Percentiles rank a stretch among this genome's conserved stretches.
Conservation (phyloP, 92 coral and sea anemone genomes). For the Micromussa lordhowensis region DNA sequence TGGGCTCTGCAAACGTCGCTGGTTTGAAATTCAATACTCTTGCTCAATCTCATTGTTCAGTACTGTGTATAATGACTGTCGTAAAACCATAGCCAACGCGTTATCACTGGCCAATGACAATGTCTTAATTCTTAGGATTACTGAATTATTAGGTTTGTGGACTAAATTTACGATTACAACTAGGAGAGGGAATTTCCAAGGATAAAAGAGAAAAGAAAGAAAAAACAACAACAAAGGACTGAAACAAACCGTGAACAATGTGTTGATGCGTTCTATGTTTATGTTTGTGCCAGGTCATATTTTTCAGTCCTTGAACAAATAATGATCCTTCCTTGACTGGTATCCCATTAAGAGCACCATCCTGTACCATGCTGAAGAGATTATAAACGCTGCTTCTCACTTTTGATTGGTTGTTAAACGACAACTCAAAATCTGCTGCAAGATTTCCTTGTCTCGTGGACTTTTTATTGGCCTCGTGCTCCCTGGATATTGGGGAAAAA, state of each 20-base stretch:
- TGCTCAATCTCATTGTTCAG: too few relatives aligned
- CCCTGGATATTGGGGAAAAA: constrained; percentile 29
- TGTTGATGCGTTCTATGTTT: not conserved
- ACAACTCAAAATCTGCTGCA: constrained; percentile 73
- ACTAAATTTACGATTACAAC: too few relatives aligned
- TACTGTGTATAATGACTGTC: not conserved
- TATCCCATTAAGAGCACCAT: constrained; percentile 26
- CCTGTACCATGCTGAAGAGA: constrained; percentile 15
- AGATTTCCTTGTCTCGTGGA: constrained; percentile 66
- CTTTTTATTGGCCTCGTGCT: constrained; percentile 56
- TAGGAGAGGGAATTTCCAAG: too few relatives aligned
- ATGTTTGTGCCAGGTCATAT: not conserved
- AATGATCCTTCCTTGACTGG: constrained; percentile 28
- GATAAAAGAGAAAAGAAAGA: not conserved
- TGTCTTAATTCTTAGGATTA: too few relatives aligned
- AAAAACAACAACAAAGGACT: not conserved
- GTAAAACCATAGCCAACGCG: not conserved
- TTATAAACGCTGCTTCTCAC: constrained; percentile 5
- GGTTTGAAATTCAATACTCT: too few relatives aligned
- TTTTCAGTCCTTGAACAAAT: constrained; percentile 17
- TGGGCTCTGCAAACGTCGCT: too few relatives aligned
- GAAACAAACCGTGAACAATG: not conserved
- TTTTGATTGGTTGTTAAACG: constrained; percentile 26
- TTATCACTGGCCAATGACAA: too few relatives aligned
- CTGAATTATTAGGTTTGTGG: too few relatives aligned